Evolutionary conservation across 2,797 vertebrate genomes (phyloP).

Genomic region (Jordanella pulchra): DNA sequence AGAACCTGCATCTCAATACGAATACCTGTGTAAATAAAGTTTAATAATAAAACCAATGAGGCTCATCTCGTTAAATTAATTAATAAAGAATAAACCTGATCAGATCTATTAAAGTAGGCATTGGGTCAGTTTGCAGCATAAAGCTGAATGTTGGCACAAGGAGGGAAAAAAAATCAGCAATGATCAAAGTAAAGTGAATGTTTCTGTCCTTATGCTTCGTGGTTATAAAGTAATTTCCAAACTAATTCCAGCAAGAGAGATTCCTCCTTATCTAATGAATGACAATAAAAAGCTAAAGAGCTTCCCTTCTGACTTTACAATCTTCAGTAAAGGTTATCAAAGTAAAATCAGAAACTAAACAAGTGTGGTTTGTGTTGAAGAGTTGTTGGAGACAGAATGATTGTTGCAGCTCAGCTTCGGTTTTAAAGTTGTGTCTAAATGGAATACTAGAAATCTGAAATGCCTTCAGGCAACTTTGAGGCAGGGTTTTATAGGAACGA

Average conservation of each 20-base stretch:
- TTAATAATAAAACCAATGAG: not conserved
- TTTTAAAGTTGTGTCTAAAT: not conserved
- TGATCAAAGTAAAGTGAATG: not conserved
- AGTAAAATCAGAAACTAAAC: no score
- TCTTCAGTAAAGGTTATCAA: no score
- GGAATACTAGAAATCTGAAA: not conserved
- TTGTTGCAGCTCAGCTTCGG: not conserved
- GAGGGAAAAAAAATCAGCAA: not conserved
- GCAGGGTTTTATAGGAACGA: not conserved
- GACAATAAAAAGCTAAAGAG: not conserved
- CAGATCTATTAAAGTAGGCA: not conserved
- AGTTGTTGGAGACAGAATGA: not conserved
- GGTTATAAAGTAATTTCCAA: not conserved
- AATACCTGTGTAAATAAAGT: no score
- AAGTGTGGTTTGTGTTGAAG: no score
- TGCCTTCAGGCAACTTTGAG: not conserved
- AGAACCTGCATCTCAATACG: no score
- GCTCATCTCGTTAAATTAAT: not conserved
- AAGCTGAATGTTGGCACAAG: not conserved
- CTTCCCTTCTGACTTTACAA: not conserved
- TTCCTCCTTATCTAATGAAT: no score
- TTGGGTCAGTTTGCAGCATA: not conserved
- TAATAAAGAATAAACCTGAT: not conserved
- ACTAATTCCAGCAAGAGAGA: not conserved
- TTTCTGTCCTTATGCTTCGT: not conserved